Percentiles rank a stretch among this genome's conserved stretches.
Conservation (phyloP, 2,888 invertebrate genomes). For the Polia nebulosa region DNA sequence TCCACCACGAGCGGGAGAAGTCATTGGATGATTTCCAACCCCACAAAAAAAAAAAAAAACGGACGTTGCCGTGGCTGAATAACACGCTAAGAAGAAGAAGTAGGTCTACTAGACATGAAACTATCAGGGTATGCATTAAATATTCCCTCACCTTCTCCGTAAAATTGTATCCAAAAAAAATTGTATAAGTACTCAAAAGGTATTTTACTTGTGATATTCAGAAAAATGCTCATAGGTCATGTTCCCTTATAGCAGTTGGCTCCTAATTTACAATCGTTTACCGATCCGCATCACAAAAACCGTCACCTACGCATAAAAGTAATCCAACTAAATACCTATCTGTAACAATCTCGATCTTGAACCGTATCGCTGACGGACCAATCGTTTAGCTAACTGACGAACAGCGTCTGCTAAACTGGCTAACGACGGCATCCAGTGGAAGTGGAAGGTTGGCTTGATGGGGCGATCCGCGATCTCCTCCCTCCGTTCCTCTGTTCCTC, state of each 20-base stretch:
- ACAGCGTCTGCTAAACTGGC: too few relatives aligned
- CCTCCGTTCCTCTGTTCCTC: constrained; percentile 42
- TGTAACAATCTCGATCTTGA: constrained; percentile 26
- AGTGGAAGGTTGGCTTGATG: constrained; percentile 56
- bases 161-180: too few relatives aligned
- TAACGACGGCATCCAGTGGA: constrained; percentile 62
- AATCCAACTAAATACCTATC: constrained; percentile 4
- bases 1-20: too few relatives aligned
- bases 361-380: constrained; percentile 34
- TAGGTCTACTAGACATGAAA: too few relatives aligned
- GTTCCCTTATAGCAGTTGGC: not conserved
- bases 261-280: not conserved
- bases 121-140: too few relatives aligned
- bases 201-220: too few relatives aligned
- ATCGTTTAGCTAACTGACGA: constrained; percentile 52
- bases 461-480: constrained; percentile 61
- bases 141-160: too few relatives aligned
- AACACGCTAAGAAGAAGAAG: too few relatives aligned
- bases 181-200: too few relatives aligned
- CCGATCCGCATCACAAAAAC: not conserved
- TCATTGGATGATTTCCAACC: too few relatives aligned
- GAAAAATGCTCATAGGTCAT: not conserved
- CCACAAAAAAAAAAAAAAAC: too few relatives aligned
- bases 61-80: too few relatives aligned
- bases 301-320: not conserved